phyloP scores from a whole-genome alignment of 1,140 invertebrate genomes.

The Drosophila kikkawai region DNA sequence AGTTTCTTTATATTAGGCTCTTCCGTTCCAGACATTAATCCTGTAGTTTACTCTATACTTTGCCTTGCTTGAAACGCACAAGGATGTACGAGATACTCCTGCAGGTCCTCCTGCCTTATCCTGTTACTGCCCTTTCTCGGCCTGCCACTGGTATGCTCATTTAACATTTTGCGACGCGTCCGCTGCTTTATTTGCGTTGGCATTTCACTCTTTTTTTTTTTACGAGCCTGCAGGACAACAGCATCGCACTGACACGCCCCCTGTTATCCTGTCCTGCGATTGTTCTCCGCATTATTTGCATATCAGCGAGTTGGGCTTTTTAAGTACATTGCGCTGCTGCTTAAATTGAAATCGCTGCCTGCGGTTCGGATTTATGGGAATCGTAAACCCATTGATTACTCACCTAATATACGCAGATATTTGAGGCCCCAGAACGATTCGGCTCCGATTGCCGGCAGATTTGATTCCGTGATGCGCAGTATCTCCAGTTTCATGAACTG shows the following conservation, averaged over 20 bases:
- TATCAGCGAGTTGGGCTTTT: conserved; percentile 54
- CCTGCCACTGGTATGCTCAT: conserved; percentile 53
- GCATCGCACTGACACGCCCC: conserved; percentile 32
- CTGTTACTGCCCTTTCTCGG: conserved; percentile 35
- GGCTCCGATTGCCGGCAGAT: conserved; percentile 91
- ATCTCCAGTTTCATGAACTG: conserved; percentile 89
- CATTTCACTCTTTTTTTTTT: conserved; percentile 62
- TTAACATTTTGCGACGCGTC: conserved; percentile 66
- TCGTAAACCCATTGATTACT: conserved; percentile 74
- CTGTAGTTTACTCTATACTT: conserved; percentile 1
- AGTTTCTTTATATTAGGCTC: background rate
- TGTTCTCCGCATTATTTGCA: conserved; percentile 69
- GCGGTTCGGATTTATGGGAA: conserved; percentile 29
- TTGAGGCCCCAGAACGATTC: conserved; percentile 92
- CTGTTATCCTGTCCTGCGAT: conserved; percentile 32
- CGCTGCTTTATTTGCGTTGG: conserved; percentile 68
- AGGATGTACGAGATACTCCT: background rate
- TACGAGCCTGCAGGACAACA: conserved; percentile 66
- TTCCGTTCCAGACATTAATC: conserved; percentile 6
- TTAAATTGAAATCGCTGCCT: conserved; percentile 64
- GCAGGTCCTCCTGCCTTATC: conserved; percentile 17
- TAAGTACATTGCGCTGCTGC: conserved; percentile 54
- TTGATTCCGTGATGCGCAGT: conserved; percentile 90
- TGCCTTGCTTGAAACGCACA: conserved; percentile 3
- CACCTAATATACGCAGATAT: conserved; percentile 88